Base-by-base conservation (phyloP, 1,140 invertebrate species). In the Drosophila kanapiae region DNA sequence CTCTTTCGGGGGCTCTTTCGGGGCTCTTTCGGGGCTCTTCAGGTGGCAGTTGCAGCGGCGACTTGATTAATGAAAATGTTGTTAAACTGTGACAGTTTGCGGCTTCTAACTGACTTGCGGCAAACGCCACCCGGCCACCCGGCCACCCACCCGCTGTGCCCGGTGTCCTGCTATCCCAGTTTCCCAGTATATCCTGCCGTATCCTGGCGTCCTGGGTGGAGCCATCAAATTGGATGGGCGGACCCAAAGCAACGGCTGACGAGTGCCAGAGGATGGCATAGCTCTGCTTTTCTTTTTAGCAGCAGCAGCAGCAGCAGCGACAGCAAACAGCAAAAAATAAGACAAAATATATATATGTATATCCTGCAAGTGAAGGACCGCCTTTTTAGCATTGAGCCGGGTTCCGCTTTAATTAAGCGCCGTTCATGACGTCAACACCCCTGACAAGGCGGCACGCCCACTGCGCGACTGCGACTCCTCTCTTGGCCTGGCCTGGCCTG, bases 61-160 rank as follows among this genome's bases (percentile, higher is more conserved):
- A 79, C 71, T 87, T 87, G 83, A 87, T 87, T 87, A 87, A 87
- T 87, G 83, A 87, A 87, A 87, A 87, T 83, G 76, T 78, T 82
- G 83, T 87, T 88, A 87, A 87, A 87, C 80, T 87, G 80, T 87
- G 83, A 87, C 83, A 87, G 80, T 87, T 87, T 87, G 83, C 79
- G 83, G 83, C 79, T 78, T 78, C 79, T 72, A 82, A 79, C 78
- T 80, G 83, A 75, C 67, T 65, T 76, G 49, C 62, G 67, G 63
- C 75, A 77, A 33, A 33, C 49, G 60, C 59, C 54, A 63, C n/a
- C n/a, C n/a, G n/a, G 14, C 43, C 42, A 16, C 16, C 16, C n/a
- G 56, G 48, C 62, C 64, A 43, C 59, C 77, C 72, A 53, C 82
- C 78, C 60, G 62, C 63, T 78, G 67, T 18, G 51, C n/a, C 5